Evolutionary conservation across 1,140 invertebrate genomes (phyloP).

Genomic region (Neuroterus valhalla): DNA sequence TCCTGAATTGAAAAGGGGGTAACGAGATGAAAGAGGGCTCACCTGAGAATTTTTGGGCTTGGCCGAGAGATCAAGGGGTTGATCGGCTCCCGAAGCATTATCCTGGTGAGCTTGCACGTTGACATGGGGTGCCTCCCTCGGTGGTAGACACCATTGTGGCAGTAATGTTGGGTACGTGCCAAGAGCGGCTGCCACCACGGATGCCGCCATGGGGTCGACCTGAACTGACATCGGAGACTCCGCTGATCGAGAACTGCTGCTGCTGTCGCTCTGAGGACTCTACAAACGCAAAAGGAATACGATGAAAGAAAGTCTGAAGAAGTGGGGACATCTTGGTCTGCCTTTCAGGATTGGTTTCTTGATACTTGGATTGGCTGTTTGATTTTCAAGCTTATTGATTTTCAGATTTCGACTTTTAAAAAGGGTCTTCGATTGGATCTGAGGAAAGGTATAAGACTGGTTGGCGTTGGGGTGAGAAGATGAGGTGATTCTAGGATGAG

Average conservation of each 20-base stretch:
- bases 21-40: conserved; percentile 28
- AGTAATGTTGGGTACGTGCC: conserved; percentile 75
- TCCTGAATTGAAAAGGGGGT: neutral
- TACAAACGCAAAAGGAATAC: conserved; percentile 46
- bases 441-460: neutral
- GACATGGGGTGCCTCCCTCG: conserved; percentile 71
- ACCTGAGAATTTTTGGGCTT: conserved; percentile 78
- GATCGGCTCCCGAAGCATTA: conserved; percentile 76
- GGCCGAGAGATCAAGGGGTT: conserved; percentile 87
- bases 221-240: conserved; percentile 75
- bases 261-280: conserved; percentile 75
- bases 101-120: conserved; percentile 74
- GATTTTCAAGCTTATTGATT: neutral
- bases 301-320: conserved; percentile 10
- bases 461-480: neutral
- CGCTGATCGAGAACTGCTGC: conserved; percentile 74
- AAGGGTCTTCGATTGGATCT: conserved; percentile 7
- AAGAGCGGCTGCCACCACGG: conserved; percentile 79
- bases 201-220: conserved; percentile 78
- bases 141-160: conserved; percentile 77
- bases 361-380: conserved; percentile 19
- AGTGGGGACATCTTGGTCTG: conserved; percentile 12
- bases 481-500: conserved; percentile 20
- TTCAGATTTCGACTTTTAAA: too few species aligned
- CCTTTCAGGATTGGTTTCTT: conserved; percentile 24